Conservation (phyloP, 2,888 invertebrate species). For the Mechanitis messenoides region DNA sequence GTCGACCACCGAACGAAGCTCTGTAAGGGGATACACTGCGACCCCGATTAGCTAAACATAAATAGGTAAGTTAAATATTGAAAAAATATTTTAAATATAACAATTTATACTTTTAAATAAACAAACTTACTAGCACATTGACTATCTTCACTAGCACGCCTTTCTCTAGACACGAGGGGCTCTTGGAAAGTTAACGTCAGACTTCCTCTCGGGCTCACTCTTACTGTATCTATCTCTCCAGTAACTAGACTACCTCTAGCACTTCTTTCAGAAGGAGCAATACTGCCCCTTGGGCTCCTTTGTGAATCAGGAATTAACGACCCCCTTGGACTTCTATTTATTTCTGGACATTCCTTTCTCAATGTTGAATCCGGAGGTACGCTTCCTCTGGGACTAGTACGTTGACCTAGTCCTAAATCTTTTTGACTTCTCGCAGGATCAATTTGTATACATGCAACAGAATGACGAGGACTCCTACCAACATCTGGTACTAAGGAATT, state of each 20-base stretch:
- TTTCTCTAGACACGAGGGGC: slow-evolving; percentile 71
- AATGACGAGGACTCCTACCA: slow-evolving; percentile 78
- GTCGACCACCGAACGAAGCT: slow-evolving; percentile 66
- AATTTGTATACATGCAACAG: slow-evolving; percentile 69
- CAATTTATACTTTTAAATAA: background rate
- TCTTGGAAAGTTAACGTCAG: slow-evolving; percentile 79
- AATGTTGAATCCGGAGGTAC: slow-evolving; percentile 64
- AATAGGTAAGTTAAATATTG: slow-evolving; percentile 5
- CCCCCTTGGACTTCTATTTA: slow-evolving; percentile 73
- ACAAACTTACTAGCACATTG: slow-evolving; percentile 63
- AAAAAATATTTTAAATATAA: background rate
- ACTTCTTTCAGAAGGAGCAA: slow-evolving; percentile 73
- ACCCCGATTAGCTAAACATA: slow-evolving; percentile 45
- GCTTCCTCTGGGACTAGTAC: slow-evolving; percentile 78
- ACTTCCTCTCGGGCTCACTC: slow-evolving; percentile 76
- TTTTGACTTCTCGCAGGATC: slow-evolving; percentile 64
- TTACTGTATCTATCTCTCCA: slow-evolving; percentile 54
- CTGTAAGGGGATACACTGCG: slow-evolving; percentile 79
- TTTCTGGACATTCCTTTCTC: slow-evolving; percentile 67
- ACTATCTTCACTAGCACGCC: slow-evolving; percentile 78
- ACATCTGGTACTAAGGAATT: slow-evolving; percentile 77
- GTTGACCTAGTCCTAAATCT: slow-evolving; percentile 70
- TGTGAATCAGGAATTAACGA: slow-evolving; percentile 77
- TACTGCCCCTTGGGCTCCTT: slow-evolving; percentile 79
- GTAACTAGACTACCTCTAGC: slow-evolving; percentile 63